Evolutionary conservation across 2,888 invertebrate genomes (phyloP), one percentile per base, ranked within the genome.

Genomic region (Sicus ferrugineus): DNA sequence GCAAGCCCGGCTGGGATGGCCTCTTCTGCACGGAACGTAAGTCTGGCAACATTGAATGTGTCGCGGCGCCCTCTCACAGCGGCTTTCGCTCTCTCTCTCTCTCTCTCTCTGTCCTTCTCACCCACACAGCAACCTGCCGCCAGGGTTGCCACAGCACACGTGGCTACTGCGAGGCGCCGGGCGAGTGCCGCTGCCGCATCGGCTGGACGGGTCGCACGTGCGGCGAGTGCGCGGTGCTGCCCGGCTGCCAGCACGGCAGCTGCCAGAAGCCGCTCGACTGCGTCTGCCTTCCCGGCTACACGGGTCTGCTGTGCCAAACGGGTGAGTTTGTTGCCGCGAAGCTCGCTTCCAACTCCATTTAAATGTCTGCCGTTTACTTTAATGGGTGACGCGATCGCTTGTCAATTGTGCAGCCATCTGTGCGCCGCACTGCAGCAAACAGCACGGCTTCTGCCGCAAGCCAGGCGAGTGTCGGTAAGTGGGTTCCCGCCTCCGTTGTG

Each of bases 221-320:
- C 84, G 90, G 92, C 76, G 90, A 94, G 73, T 97, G 96, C 83
- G 92, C 95, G 80, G 90, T 93, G 2, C 87, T 96, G 78, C 96
- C 97, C 0, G 96, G 96, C 75, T 97, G 97, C 85, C 91, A 92
- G 78, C 93, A 95, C 80, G 97, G 97, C 11, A 93, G 90, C 79
- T 97, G 97, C 84, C 90, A 91, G 75, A 92, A 94, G 81, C 95
- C 96, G 3, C 88, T 95, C 46, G 94, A 97, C 84, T 97, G 97
- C 86, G 92, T 92, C 81, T 97, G 97, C 82, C 86, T 91, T 67
- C 92, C 93, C 3, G 97, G 97, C n/a, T 97, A 93, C 89, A 95
- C 94, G 14, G 97, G 97, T 70, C 87, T 95, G 69, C 86, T 95
- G 65, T 95, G 94, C 78, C 93, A 96, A 85, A 93, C 91, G 75